Conservation (phyloP, 2,797 vertebrate species). For the Lutjanus campechanus region DNA sequence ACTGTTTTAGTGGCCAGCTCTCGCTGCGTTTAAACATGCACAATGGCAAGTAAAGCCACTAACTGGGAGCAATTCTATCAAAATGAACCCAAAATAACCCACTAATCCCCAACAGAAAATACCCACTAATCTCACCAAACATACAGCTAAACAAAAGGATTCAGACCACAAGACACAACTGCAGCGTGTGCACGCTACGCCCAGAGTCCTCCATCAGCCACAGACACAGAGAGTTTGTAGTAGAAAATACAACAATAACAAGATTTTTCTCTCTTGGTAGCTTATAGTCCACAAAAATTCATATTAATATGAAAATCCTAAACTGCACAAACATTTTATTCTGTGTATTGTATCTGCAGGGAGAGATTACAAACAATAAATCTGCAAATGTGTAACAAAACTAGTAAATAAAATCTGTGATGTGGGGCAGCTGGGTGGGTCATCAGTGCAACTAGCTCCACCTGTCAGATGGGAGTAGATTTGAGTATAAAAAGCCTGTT, state of each 20-base stretch:
- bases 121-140: slow-evolving; percentile 49
- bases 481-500: background rate
- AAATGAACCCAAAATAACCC: slow-evolving; percentile 45
- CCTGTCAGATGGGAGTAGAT: background rate
- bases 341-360: background rate
- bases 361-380: too few species aligned
- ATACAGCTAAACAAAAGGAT: slow-evolving; percentile 46
- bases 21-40: background rate
- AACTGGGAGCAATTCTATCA: slow-evolving; percentile 46
- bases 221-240: background rate
- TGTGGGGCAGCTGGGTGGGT: background rate
- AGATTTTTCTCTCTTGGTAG: background rate
- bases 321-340: background rate
- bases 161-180: slow-evolving; percentile 15
- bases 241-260: background rate
- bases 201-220: background rate
- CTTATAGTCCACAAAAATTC: background rate
- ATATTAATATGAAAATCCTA: background rate
- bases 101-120: slow-evolving; percentile 52
- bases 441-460: background rate
- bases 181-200: background rate
- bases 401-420: too few species aligned
- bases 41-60: slow-evolving; percentile 23
- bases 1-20: background rate
- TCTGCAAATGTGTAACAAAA: too few species aligned